Evolutionary conservation across 2,888 invertebrate species (phyloP), one percentile per base, ranked within the genome.

Genomic region (Drosophila mayaguana): DNA sequence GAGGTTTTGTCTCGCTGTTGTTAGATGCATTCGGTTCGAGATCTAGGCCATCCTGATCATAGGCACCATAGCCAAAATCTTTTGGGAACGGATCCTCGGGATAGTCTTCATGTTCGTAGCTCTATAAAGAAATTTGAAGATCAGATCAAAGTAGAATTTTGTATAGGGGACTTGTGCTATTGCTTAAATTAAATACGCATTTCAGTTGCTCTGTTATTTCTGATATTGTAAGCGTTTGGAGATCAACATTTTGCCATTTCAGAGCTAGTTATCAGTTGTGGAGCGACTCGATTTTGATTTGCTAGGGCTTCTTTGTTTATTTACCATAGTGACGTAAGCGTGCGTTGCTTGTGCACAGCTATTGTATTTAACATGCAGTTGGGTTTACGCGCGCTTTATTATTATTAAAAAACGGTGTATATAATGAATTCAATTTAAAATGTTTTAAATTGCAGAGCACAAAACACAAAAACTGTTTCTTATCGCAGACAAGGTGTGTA

Each of bases 1-100:
- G 95, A 53, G 99, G 98, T 92, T 98, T 98, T 83, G 92, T 88
- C 53, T 93, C 93, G 48, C 94, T 93, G 80, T 92, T 87, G 62
- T 79, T 84, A 1, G 83, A 63, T 11, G 88, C 70, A 55, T 88
- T 85, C 7, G 88, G 75, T 2, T 83, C 89, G 36, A 90, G 61
- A 12, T 90, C 92, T 32, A 91, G 46, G 1, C 90, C 90, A 88
- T 97, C 97, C 66, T 96, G 97, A 91, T 97, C 97, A 90, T 97
- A 97, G 14, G 96, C 96, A 2, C 97, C 97, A 93, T 98, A 98
- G 48, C 97, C 97, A 93, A 97, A 98, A 91, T 97, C 97, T 92
- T 98, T 98, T 11, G 98, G 97, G 92, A 98, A 98, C 32, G 95
- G 94, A 40, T 94, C 95, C 78, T 94, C 94, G 86, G 93, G 92